phyloP scores from a whole-genome alignment of 2,888 invertebrate species.

The Drosophila greeni region DNA sequence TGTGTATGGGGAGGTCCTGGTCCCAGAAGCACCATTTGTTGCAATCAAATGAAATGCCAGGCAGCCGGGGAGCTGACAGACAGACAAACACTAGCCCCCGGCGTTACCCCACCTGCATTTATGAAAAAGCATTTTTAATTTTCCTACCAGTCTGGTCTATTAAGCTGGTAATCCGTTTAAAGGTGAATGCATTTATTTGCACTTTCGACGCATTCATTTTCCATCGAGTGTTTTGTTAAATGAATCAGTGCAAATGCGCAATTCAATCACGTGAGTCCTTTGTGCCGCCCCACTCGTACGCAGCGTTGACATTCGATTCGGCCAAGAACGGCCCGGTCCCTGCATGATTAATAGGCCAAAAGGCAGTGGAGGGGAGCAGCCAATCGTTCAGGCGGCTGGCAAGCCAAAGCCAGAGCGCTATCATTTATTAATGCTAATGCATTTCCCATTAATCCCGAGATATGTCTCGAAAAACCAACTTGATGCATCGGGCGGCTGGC shows the following conservation, averaged over 20 bases:
- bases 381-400: conserved; percentile 34
- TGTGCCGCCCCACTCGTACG: conserved; percentile 44
- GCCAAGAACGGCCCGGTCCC: background rate
- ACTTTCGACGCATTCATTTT: conserved; percentile 39
- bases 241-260: conserved; percentile 40
- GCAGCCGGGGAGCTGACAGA: conserved; percentile 49
- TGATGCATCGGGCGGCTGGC: conserved; percentile 47
- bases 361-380: conserved; percentile 4
- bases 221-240: conserved; percentile 38
- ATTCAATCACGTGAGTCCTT: conserved; percentile 17
- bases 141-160: conserved; percentile 43
- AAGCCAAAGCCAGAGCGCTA: conserved; percentile 26
- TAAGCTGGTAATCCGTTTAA: conserved; percentile 61
- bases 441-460: conserved; percentile 60
- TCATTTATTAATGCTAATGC: conserved; percentile 65
- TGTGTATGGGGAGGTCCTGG: conserved; percentile 5
- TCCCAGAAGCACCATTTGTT: conserved; percentile 55
- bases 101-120: conserved; percentile 18
- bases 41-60: conserved; percentile 60
- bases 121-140: conserved; percentile 43
- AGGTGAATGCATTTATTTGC: conserved; percentile 43
- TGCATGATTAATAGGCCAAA: conserved; percentile 24
- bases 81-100: conserved; percentile 37
- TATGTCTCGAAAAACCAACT: conserved; percentile 39
- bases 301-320: conserved; percentile 29